Base-by-base conservation (phyloP, 2,888 invertebrate genomes). In the Callyntrura guangdongensis region DNA sequence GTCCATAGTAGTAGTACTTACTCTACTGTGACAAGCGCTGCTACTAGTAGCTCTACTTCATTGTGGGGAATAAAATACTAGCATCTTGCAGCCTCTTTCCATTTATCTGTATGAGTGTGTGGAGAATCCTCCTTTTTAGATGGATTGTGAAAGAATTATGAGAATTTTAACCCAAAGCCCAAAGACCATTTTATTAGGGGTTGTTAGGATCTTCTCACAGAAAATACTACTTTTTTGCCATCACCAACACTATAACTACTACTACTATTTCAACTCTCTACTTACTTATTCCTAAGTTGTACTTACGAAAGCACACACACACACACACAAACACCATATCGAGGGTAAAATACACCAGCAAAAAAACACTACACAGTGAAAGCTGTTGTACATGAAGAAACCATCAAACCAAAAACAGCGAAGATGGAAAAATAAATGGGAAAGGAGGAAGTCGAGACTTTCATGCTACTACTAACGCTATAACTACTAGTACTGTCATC, bases 141-240 rank as follows among this genome's bases (percentile, higher is more conserved):
- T 84, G 85, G 67, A 45, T 69, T 79, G 77, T 89, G 69, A 86
- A 87, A 91, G 91, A 91, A 88, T 88, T 91, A 91, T 91, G 91
- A 88, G 91, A 91, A 84, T 91, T 91, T 91, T 91, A 91, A 88
- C 91, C 91, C 88, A 91, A 85, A 85, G 69, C 56, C 53, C 22
- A 56, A 61, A 81, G 72, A 90, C 72, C 86, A 86, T 90, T 90
- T 90, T 90, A 90, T 90, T 90, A 86, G 82, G 90, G 90, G 86
- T 83, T 90, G 90, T 90, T 90, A 81, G 59, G 59, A 86, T 27
- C 83, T 89, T 27, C 45, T 72, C 45, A 6, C 59, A 59, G n/a
- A 81, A 67, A 83, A 83, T 45, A 67, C 53, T 49, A 22, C 67
- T 67, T 25, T 67, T 47, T 12, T 36, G 0, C 45, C 2, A n/a